A percentile compares a stretch with the other conserved stretches of the same genome.
Conservation (phyloP, 2,113 vertebrate species). For the Chlorodrepanis virens region DNA sequence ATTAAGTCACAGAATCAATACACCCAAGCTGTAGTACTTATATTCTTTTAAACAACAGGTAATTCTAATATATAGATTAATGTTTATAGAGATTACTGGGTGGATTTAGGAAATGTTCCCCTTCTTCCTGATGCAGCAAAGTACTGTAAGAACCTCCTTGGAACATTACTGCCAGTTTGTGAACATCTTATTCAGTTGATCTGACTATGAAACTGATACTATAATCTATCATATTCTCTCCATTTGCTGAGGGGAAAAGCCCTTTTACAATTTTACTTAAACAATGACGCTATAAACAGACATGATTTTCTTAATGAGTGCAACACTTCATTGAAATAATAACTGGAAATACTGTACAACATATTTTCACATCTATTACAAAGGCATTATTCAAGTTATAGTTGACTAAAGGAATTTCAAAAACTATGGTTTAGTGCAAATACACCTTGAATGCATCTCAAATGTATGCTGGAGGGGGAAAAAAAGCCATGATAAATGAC, state of each 20-base stretch:
- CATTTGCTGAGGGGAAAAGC: background rate
- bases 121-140: background rate
- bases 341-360: background rate
- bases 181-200: background rate
- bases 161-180: background rate
- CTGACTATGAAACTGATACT: background rate
- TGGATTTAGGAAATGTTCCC: background rate
- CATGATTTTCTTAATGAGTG: background rate
- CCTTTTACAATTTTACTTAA: background rate
- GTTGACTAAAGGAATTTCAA: background rate
- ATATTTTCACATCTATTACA: background rate
- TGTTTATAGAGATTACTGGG: background rate
- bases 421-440: background rate
- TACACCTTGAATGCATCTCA: background rate
- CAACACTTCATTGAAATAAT: background rate
- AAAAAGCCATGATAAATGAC: background rate
- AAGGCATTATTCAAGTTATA: background rate
- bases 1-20: background rate
- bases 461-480: background rate
- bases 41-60: background rate
- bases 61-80: background rate
- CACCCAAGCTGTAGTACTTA: background rate
- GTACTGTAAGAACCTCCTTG: background rate
- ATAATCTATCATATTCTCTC: background rate
- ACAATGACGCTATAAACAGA: background rate